Base-by-base conservation (phyloP, 2,113 vertebrate genomes). In the Lasiurus cinereus region DNA sequence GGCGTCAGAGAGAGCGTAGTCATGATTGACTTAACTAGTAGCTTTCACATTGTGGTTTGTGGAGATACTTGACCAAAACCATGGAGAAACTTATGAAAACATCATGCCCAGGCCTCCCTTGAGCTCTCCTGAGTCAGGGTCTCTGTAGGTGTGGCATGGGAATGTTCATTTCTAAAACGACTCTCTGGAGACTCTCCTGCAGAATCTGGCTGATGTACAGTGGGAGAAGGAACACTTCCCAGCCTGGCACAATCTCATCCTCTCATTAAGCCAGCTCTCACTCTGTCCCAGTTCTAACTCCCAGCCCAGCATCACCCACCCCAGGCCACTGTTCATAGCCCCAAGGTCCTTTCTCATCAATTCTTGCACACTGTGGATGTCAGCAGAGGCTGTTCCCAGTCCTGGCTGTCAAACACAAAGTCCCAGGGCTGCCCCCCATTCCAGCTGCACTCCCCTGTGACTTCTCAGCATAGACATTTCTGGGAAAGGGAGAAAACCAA, bases 401-500 rank as follows among this genome's bases (percentile, higher is more conserved):
- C 29, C 80, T 84, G 39, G 62, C 43, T 78, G 9, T 83, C 83
- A 66, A 46, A 86, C 15, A 5, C 8, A 36, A 59, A 48, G 48
- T 31, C 18, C 62, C 21, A 19, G 27, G 50, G 22, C 4, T 70
- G 21, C 24, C 62, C 15, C 39, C 29, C 13, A 1, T 50, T 87
- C 24, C 50, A 80, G 31, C 56, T 76, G 24, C 6, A 64, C 14
- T 7, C 62, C 3, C n/a, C 2, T 2, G 11, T n/a, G 27, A 91
- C 11, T 78, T 12, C 10, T 90, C 16, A 48, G 36, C 50, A 69
- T 29, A 83, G 69, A 69, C 22, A 31, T 95, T 96, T 94, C 88
- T 48, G 69, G n/a, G 31, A n/a, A 84, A 62, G 5, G 64, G 33
- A 93, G 69, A 77, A 83, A 82, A 74, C 74, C 39, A 36, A 31